Base-by-base conservation (phyloP, 2,888 invertebrate genomes). In the Stegophylla sp. region DNA sequence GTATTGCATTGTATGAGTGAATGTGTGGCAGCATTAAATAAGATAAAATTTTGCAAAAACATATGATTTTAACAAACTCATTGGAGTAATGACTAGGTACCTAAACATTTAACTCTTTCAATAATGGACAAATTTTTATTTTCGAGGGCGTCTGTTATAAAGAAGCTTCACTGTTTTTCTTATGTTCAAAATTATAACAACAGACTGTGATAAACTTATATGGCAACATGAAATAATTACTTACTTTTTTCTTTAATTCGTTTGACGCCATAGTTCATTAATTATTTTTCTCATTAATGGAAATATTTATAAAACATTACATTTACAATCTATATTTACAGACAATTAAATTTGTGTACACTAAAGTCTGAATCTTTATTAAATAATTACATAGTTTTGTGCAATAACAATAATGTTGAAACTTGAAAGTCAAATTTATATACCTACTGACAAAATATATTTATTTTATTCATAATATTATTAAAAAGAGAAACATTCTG, bases 221-320 rank as follows among this genome's bases (percentile, higher is more conserved):
- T 45, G 4, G 4, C 23, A 20, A 64, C 15, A 48, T 26, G 12
- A 20, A 12, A 13, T 41, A 4, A 2, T 12, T 5, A 75, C 75
- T 75, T 53, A 75, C 75, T 75, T 75, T 34, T 75, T 28, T 75
- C 41, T 23, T 66, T 1, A 26, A 0, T 66, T 75, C 75, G 20
- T 64, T 64, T n/a, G 75, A 75, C 23, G 75, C 3, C 75, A 75
- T 75, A 20, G 10, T 5, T 4, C 1, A 20, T 10, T 41, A 41
- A 34, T 20, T 12, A 2, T 15, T 5, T 28, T 3, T 17, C 12
- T 28, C 2, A 1, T 13, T 23, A 26, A 13, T 13, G 7, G 1
- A 20, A 53, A 20, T 7, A 20, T 23, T 20, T 20, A 53, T 9
- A 20, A 53, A n/a, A n/a, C 20, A 10, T 53, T 20, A 2, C 10